Evolutionary conservation across 2,888 invertebrate species (phyloP).

Genomic region (Rhodophaea formosa): DNA sequence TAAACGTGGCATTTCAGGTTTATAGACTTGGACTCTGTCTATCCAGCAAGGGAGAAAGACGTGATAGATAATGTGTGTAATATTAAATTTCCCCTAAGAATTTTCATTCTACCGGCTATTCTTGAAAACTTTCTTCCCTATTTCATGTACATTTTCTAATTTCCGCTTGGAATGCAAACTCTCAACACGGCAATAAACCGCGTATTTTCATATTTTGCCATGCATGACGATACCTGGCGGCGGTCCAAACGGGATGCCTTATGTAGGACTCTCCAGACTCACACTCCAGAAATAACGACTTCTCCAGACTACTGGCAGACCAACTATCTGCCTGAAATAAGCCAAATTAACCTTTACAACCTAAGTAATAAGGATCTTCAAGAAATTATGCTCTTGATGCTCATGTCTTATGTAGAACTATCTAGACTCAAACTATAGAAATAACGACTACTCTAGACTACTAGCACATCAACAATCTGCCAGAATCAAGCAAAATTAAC

Average conservation of each 20-base stretch:
- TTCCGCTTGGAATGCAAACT: conserved; percentile 48
- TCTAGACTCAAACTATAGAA: too few species aligned
- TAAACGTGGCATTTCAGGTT: too few species aligned
- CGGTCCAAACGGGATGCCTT: conserved; percentile 44
- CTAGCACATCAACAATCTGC: too few species aligned
- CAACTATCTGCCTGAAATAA: neutral
- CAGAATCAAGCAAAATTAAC: conserved; percentile 4
- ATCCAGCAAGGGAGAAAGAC: too few species aligned
- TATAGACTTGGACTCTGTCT: too few species aligned
- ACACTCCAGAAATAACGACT: conserved; percentile 55
- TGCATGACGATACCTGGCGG: conserved; percentile 35
- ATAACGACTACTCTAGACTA: too few species aligned
- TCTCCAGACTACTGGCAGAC: conserved; percentile 32
- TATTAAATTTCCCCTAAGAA: too few species aligned
- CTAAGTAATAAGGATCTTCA: conserved; percentile 18
- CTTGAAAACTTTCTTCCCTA: too few species aligned
- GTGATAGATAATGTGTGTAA: too few species aligned
- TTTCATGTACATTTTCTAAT: conserved; percentile 42
- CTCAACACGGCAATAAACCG: conserved; percentile 18
- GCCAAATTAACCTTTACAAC: conserved; percentile 19
- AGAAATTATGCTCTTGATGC: too few species aligned
- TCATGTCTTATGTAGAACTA: too few species aligned
- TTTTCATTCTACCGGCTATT: too few species aligned
- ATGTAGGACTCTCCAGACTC: conserved; percentile 46
- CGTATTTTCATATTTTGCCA: conserved; percentile 26